Base-by-base conservation (phyloP, 1,140 invertebrate species). In the Littorina saxatilis region DNA sequence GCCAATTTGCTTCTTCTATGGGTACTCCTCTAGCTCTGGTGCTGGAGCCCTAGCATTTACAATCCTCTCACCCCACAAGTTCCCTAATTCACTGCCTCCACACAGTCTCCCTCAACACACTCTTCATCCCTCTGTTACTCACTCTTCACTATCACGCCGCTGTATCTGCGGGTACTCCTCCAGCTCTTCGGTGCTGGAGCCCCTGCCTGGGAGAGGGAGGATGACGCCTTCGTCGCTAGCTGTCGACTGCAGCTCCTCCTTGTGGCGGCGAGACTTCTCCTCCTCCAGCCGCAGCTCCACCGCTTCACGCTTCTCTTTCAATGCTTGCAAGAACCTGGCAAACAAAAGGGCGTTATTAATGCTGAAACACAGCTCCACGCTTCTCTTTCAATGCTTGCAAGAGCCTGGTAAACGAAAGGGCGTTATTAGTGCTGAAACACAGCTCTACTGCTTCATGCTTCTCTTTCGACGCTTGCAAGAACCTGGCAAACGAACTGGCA, bases 121-220 rank as follows among this genome's bases (percentile, higher is more conserved):
- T n/a, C n/a, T n/a, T n/a, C n/a, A n/a, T n/a, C n/a, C n/a, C n/a
- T 61, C 58, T 11, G 58, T 29, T 15, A n/a, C 89, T 82, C 89
- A 93, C 92, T 90, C 92, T 84, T 93, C 92, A 23, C 92, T 93
- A 81, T 92, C 88, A 20, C 86, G 81, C 13, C 90, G 86, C 15
- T 83, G 82, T 63, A 37, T 81, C 75, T 50, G 82, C 61, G 84
- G 90, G 80, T 76, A 81, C 58, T 91, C 88, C 74, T 93, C 92
- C 78, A 94, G 83, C 89, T 94, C 94, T 89, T 94, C 94, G 84
- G 94, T 93, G 91, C 94, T 94, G 39, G 93, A 93, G 63, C 93
- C 94, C 90, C 94, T 94, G 7, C n/a, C n/a, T n/a, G n/a, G n/a
- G n/a, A n/a, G n/a, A n/a, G 17, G 17, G 32, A 81, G 13, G 13